These are phyloP conservation scores for Sebastes goodei DNA, from an alignment of 2,797 vertebrate genomes.

Conservation along the genomic window DNA sequence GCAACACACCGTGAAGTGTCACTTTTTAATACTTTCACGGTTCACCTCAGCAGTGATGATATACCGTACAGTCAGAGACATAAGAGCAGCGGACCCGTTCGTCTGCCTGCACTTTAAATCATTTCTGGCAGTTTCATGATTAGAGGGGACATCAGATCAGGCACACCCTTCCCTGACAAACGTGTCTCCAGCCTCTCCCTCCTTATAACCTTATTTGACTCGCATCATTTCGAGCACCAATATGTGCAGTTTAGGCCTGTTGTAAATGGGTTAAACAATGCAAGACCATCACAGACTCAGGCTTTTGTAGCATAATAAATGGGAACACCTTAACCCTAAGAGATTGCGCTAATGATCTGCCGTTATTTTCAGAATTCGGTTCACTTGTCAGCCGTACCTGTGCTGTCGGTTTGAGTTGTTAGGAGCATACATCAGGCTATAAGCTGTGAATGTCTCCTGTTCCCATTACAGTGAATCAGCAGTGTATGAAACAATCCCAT, in stretches of 20 bases:
- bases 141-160: conserved; percentile 44
- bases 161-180: conserved; percentile 19
- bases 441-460: conserved; percentile 43
- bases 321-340: background rate
- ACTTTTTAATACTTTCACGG: background rate
- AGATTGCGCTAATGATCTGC: background rate
- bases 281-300: background rate
- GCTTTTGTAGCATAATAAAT: background rate
- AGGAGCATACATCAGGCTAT: conserved; percentile 66
- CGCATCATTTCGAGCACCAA: background rate
- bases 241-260: background rate
- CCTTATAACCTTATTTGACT: background rate
- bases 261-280: background rate
- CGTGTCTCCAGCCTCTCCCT: conserved; percentile 18
- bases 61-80: conserved; percentile 32
- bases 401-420: conserved; percentile 66
- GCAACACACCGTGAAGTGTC: background rate
- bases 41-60: conserved; percentile 45
- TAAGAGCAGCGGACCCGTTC: conserved; percentile 31
- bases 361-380: conserved; percentile 13
- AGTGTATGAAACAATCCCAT: conserved; percentile 65
- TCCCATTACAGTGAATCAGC: conserved; percentile 63
- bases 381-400: conserved; percentile 17
- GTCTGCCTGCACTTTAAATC: conserved; percentile 56
- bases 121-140: conserved; percentile 72